These are phyloP conservation scores for Myiozetetes cayanensis DNA, from an alignment of 2,113 vertebrate species.

Conservation along the genomic window DNA sequence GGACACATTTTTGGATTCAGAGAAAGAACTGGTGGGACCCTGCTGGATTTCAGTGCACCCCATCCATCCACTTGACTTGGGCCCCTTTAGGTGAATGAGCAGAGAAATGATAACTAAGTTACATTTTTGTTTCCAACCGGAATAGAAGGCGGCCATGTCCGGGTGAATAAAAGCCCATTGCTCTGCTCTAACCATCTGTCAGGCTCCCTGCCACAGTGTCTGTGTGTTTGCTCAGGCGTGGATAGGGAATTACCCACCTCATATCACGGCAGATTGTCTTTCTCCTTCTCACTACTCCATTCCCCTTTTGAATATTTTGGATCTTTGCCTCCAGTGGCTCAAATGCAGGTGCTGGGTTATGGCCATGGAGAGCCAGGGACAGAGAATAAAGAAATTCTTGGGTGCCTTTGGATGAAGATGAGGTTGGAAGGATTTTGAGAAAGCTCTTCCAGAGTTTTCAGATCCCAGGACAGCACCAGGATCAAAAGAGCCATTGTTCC, in stretches of 20 bases:
- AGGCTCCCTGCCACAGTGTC: not conserved
- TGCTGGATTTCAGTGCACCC: not conserved
- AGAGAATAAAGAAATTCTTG: constrained; percentile 2
- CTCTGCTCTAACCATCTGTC: constrained; percentile 7
- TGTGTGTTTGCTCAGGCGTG: constrained; percentile 13
- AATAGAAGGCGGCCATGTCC: not conserved
- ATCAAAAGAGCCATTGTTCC: constrained; percentile 3
- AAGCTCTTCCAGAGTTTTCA: not conserved
- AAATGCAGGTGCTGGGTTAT: not conserved
- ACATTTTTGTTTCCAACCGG: not conserved
- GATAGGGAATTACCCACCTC: constrained; percentile 16
- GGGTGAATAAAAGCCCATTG: not conserved
- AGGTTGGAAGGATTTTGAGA: not conserved
- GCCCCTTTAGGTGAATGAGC: not conserved
- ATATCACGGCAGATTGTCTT: not conserved
- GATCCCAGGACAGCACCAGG: not conserved
- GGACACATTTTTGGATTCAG: not conserved
- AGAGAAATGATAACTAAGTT: not conserved
- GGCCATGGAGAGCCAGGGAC: not conserved
- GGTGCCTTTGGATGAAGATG: not conserved
- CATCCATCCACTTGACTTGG: accelerated
- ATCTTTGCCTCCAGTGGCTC: constrained; percentile 7
- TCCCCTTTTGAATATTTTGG: not conserved
- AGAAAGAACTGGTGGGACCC: not conserved
- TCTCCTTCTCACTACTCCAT: not conserved